Base-by-base conservation (phyloP, 2,888 invertebrate genomes). In the Xanthorhoe designata region DNA sequence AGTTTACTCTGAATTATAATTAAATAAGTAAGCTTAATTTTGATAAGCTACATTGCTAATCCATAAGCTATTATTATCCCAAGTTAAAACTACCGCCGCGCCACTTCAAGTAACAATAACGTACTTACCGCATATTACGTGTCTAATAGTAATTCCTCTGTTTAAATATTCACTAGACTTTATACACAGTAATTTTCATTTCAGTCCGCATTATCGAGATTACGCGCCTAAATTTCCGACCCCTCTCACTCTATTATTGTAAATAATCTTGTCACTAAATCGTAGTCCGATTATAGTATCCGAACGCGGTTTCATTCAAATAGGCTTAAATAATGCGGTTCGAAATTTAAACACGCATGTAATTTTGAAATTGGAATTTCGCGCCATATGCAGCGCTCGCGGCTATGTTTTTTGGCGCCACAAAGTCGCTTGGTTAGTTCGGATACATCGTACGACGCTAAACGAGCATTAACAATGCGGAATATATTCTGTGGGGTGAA, bases 231-330 rank as follows among this genome's bases (percentile, higher is more conserved):
- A 85, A 83, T 84, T 82, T 75, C 76, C 80, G 75, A 77, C 82
- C 86, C 85, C 64, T 42, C 80, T 78, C 80, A 69, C 75, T 80
- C 80, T 80, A 85, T 84, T 87, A 85, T 88, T 83, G 86, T 88
- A 86, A 89, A 87, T 90, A 90, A 91, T 91, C 90, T 88, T 87
- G 89, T 90, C 90, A 87, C 87, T 86, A 79, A 89, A 88, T 85
- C 86, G 82, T 85, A 88, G 87, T 88, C 85, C 87, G 90, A 91
- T 91, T 89, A 66, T 35, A 24, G 62, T 62, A 90, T 78, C 64
- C 70, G 75, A 74, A 75, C 77, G 87, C 82, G 87, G 85, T 79
- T 69, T 80, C 68, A 81, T 87, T 91, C 89, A 90, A 90, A 90
- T 66, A 71, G 61, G 66, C 69, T 64, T 61, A 67, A 66, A 66